phyloP scores from a whole-genome alignment of 2,888 invertebrate species.

The Globia sparganii region DNA sequence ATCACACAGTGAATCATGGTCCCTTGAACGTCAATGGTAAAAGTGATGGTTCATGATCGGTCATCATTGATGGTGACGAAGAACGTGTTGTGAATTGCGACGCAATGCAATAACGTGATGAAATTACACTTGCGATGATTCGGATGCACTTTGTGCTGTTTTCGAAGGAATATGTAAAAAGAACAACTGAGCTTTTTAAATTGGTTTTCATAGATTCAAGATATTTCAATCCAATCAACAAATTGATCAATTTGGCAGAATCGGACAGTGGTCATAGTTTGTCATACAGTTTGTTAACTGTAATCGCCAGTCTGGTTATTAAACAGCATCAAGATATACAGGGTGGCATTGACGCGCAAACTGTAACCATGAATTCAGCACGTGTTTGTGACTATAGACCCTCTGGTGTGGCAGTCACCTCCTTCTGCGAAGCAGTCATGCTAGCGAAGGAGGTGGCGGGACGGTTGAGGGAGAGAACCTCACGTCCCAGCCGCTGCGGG shows the following conservation, averaged over 20 bases:
- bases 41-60: slow-evolving; percentile 16
- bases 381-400: too few species aligned
- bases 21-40: slow-evolving; percentile 33
- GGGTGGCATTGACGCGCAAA: too few species aligned
- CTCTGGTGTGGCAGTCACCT: too few species aligned
- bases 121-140: slow-evolving; percentile 17
- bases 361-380: too few species aligned
- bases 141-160: neutral
- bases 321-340: neutral
- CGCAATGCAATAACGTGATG: slow-evolving; percentile 27
- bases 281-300: neutral
- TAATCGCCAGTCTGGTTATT: neutral
- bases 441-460: too few species aligned
- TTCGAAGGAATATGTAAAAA: neutral
- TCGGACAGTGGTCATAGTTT: neutral
- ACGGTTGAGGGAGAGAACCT: too few species aligned
- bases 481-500: too few species aligned
- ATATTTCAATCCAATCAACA: neutral
- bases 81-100: neutral
- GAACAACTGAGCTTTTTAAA: neutral
- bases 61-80: slow-evolving; percentile 26
- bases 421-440: too few species aligned
- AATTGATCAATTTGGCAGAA: neutral
- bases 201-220: neutral
- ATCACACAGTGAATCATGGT: slow-evolving; percentile 35